Evolutionary conservation across 2,113 vertebrate genomes (phyloP).

Genomic region (Otolemur garnettii): DNA sequence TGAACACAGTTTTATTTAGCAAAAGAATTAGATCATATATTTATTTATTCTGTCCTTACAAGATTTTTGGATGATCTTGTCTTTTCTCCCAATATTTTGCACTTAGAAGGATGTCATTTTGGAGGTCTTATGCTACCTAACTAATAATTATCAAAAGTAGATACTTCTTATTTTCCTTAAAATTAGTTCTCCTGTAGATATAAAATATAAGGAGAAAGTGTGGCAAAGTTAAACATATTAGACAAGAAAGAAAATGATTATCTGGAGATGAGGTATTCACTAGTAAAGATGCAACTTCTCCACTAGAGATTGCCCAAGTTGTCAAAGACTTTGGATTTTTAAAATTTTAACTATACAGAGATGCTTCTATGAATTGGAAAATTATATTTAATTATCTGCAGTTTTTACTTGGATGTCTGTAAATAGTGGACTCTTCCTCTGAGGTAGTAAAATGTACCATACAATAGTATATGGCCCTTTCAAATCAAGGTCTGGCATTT

Average conservation of each 20-base stretch:
- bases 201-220: neutral
- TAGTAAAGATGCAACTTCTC: neutral
- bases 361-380: neutral
- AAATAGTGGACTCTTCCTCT: neutral
- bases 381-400: neutral
- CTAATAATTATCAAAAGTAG: slow-evolving; percentile 17
- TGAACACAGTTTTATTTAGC: neutral
- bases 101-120: neutral
- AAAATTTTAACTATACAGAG: neutral
- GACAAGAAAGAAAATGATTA: neutral
- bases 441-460: too few relatives aligned
- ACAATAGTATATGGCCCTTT: neutral
- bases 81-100: neutral
- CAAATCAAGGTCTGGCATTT: neutral
- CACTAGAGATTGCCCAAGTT: neutral
- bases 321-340: neutral
- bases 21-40: neutral
- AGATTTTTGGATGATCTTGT: neutral
- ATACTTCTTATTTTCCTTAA: neutral
- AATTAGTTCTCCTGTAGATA: slow-evolving; percentile 30
- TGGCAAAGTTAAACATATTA: neutral
- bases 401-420: slow-evolving; percentile 43
- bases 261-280: neutral
- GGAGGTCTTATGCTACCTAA: neutral
- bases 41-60: slow-evolving; percentile 19